Base-by-base conservation (phyloP, 2,888 invertebrate species). In the Pardosa pseudoannulata region DNA sequence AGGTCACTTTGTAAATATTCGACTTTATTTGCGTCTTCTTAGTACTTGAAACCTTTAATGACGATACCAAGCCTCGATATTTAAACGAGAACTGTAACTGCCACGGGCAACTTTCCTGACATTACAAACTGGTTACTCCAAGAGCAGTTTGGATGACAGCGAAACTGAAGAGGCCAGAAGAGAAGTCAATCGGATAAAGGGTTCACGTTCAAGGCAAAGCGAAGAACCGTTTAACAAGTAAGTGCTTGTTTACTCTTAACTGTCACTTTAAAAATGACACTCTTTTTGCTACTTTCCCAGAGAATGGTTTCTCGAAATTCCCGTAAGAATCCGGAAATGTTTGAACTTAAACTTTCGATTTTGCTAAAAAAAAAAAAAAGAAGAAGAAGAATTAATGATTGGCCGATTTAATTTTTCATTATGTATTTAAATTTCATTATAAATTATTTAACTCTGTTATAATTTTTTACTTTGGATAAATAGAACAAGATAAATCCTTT, bases 1-100 rank as follows among this genome's bases (percentile, higher is more conserved):
- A 81, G 74, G 74, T 81, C 81, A 68, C 39, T 74, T 29, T 13
- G 28, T 1, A 41, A 81, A 81, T 74, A 75, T 74, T 81, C 81
- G 56, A 70, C 68, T 68, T 75, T 67, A 81, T 81, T 81, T 81
- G 31, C 68, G 46, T 46, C n/a, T 62, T 70, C 70, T 32, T 67
- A 32, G 19, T 32, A 29, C 72, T 29, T 31, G 32, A 46, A 65
- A 80, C 64, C 23, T 36, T 70, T 70, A 78, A 78, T 70, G 70
- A 78, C 71, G 56, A 62, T 32, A 23, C 32, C 19, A 64, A 62
- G 50, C 23, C 56, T 46, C 46, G 46, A 23, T 73, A 80, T 80
- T 80, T 68, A 74, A 75, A 81, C 36, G 36, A 68, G 67, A 71
- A 29, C 32, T 68, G 36, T 23, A n/a, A 3, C 36, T 68, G 68